These are phyloP conservation scores for Aspidapion aeneum DNA, from an alignment of 2,888 invertebrate species.

Conservation along the genomic window DNA sequence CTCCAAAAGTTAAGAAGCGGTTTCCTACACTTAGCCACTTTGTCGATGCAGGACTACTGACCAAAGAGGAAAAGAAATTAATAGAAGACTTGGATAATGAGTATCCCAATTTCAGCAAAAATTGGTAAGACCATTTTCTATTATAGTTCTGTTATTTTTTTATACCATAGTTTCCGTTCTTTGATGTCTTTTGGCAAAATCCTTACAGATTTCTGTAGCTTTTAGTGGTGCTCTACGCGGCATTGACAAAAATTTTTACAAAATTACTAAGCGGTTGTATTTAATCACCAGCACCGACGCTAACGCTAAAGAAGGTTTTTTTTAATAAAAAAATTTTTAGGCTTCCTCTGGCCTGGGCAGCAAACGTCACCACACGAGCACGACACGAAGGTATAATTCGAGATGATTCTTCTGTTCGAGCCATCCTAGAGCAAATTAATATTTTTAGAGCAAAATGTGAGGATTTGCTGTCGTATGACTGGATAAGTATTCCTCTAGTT, in stretches of 20 bases:
- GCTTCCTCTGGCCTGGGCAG: slow-evolving; percentile 86
- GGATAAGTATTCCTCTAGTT: slow-evolving; percentile 73
- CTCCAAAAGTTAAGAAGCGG: slow-evolving; percentile 83
- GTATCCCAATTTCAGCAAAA: slow-evolving; percentile 81
- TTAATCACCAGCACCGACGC: no score
- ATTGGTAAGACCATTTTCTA: slow-evolving; percentile 59
- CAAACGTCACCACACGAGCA: slow-evolving; percentile 80
- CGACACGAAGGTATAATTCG: slow-evolving; percentile 82
- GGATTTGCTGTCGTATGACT: slow-evolving; percentile 69
- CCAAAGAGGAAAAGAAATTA: slow-evolving; percentile 75
- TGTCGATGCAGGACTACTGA: slow-evolving; percentile 75
- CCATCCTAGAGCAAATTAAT: slow-evolving; percentile 79
- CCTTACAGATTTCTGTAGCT: no score
- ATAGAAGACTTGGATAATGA: slow-evolving; percentile 73
- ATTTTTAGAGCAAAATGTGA: slow-evolving; percentile 75
- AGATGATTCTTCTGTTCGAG: slow-evolving; percentile 85
- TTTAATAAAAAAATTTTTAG: no score
- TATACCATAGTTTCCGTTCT: no score
- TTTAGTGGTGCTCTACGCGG: no score
- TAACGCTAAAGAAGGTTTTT: no score
- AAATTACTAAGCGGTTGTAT: no score
- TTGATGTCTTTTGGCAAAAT: no score
- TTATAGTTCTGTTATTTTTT: no score
- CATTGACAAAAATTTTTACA: no score
- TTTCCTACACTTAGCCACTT: slow-evolving; percentile 79